Conservation (phyloP, 2,888 invertebrate species). For the Bedellia somnulentella region DNA sequence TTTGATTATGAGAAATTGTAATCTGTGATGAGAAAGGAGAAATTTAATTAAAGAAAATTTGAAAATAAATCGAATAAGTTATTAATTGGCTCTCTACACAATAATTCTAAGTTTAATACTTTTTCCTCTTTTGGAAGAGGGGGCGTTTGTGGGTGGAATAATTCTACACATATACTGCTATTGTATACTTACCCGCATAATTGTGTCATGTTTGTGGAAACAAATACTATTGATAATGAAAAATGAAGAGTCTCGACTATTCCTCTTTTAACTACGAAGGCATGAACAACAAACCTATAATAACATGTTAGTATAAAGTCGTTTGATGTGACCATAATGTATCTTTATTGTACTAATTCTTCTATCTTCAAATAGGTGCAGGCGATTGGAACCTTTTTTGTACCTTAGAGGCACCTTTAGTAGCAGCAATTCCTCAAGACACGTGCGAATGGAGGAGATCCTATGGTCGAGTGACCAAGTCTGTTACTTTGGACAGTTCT, state of each 20-base stretch:
- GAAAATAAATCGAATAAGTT: too few species aligned
- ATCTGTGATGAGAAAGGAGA: too few species aligned
- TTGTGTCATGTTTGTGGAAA: slow-evolving; percentile 45
- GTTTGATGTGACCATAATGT: slow-evolving; percentile 1
- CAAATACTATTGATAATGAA: slow-evolving; percentile 45
- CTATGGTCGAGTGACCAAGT: slow-evolving; percentile 82
- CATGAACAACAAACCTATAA: slow-evolving; percentile 71
- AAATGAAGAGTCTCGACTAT: slow-evolving; percentile 64
- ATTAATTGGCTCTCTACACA: too few species aligned
- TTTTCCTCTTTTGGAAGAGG: too few species aligned
- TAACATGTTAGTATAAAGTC: slow-evolving; percentile 66
- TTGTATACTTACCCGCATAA: too few species aligned
- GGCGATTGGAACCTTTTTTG: slow-evolving; percentile 85
- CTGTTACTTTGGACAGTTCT: slow-evolving; percentile 79
- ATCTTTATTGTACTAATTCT: background rate
- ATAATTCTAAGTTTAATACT: too few species aligned
- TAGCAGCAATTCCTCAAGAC: slow-evolving; percentile 82
- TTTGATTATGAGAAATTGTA: too few species aligned
- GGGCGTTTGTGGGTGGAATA: too few species aligned
- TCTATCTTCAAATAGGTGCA: slow-evolving; percentile 61
- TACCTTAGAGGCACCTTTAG: slow-evolving; percentile 75
- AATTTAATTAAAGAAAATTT: too few species aligned
- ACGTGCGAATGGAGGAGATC: slow-evolving; percentile 91
- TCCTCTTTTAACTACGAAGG: slow-evolving; percentile 47
- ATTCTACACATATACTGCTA: too few species aligned